Percentiles rank a stretch among this genome's conserved stretches.
Conservation (phyloP, 1,140 invertebrate species). For the Drosophila ambigua region DNA sequence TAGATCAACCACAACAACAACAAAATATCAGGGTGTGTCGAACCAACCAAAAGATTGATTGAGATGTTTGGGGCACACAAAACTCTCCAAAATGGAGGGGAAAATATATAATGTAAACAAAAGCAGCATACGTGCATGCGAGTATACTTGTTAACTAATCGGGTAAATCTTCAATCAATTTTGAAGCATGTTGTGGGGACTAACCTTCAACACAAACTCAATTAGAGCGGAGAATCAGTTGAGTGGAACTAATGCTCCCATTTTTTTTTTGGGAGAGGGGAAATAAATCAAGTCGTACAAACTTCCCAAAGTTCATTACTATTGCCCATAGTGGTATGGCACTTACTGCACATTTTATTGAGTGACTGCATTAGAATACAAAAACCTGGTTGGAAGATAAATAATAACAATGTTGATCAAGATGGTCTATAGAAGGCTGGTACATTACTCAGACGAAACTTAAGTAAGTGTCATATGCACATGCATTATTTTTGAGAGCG, state of each 20-base stretch:
- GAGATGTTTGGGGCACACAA: conserved; percentile 13
- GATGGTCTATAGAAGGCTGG: no score
- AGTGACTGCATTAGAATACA: no score
- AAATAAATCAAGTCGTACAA: conserved; percentile 1
- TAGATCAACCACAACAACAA: neutral
- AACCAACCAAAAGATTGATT: conserved; percentile 30
- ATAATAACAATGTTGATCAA: no score
- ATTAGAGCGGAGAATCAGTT: neutral
- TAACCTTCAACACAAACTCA: conserved; percentile 29
- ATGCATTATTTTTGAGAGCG: no score
- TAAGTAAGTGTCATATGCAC: no score
- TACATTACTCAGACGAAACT: no score
- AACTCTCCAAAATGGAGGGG: neutral
- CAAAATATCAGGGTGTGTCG: conserved; percentile 24
- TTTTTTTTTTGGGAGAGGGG: conserved; percentile 15
- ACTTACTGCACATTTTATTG: no score
- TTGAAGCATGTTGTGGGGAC: neutral
- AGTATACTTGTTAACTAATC: conserved; percentile 20
- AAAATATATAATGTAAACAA: no score
- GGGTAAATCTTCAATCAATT: conserved; percentile 23
- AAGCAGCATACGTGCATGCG: no score
- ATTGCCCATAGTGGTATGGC: conserved; percentile 1
- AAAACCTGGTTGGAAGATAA: no score
- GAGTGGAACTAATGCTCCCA: conserved; percentile 35
- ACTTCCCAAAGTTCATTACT: conserved; percentile 12